phyloP scores from a whole-genome alignment of 1,140 invertebrate genomes.

The Macrostomum lignano region DNA sequence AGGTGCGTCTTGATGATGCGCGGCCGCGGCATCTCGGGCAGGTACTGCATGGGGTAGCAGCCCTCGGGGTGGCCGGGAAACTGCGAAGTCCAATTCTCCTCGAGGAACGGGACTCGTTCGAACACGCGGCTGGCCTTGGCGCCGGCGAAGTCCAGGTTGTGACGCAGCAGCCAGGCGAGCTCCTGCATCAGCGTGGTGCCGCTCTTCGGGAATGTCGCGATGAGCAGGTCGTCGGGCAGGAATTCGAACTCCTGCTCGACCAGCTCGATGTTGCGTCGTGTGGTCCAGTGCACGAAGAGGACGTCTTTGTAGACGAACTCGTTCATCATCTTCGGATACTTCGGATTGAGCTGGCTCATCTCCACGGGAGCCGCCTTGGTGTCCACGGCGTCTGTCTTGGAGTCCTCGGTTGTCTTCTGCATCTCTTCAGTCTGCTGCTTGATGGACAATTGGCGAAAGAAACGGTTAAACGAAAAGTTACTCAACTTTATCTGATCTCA shows the following conservation, averaged over 20 bases:
- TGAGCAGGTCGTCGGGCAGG: constrained; percentile 1
- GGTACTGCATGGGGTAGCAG: neutral
- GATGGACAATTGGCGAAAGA: too few relatives aligned
- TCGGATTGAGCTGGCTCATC: neutral
- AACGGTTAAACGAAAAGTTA: too few relatives aligned
- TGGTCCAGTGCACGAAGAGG: neutral
- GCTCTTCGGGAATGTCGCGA: constrained; percentile 3
- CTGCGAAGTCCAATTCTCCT: neutral
- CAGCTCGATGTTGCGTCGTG: neutral
- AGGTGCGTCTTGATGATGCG: constrained; percentile 5
- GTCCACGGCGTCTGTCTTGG: too few relatives aligned
- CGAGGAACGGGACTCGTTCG: constrained; percentile 1
- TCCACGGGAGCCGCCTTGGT: too few relatives aligned
- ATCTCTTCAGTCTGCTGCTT: too few relatives aligned
- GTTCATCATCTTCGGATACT: neutral
- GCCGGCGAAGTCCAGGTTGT: neutral
- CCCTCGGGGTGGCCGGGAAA: neutral
- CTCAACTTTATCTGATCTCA: too few relatives aligned
- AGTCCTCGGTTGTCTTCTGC: too few relatives aligned
- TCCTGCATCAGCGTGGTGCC: constrained; percentile 1
- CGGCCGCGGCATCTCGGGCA: neutral
- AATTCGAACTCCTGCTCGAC: constrained; percentile 4
- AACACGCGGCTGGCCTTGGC: neutral
- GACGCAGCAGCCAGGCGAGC: constrained; percentile 1
- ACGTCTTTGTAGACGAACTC: constrained; percentile 5